A percentile compares a stretch with the other conserved stretches of the same genome.
Conservation (phyloP, 1,140 invertebrate species). For the Forficula auricularia region DNA sequence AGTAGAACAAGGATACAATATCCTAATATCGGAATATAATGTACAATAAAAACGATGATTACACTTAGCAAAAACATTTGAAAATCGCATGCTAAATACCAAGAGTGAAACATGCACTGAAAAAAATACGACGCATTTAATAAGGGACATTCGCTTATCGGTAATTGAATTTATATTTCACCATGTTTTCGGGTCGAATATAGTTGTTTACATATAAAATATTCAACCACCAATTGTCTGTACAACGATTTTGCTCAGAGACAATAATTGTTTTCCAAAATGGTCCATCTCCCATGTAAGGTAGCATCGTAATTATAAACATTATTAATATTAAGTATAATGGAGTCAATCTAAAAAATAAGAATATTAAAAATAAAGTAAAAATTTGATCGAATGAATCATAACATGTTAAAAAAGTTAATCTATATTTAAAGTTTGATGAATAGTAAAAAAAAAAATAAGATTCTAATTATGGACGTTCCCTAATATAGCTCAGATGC, state of each 20-base stretch:
- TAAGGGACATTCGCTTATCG: not conserved
- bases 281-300: constrained; percentile 25
- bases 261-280: constrained; percentile 20
- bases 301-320: constrained; percentile 22
- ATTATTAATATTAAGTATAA: constrained; percentile 24
- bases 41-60: constrained; percentile 32
- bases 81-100: constrained; percentile 47
- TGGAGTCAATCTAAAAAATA: constrained; percentile 27
- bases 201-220: constrained; percentile 35
- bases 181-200: constrained; percentile 23
- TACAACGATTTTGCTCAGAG: constrained; percentile 19
- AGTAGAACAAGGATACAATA: too few relatives aligned
- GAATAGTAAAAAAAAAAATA: too few relatives aligned
- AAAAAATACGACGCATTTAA: constrained; percentile 18
- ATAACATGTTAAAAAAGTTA: too few relatives aligned
- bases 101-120: constrained; percentile 42
- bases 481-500: too few relatives aligned
- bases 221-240: constrained; percentile 33
- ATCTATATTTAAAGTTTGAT: too few relatives aligned
- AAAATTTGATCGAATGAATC: too few relatives aligned
- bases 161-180: constrained; percentile 18
- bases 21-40: constrained; percentile 14
- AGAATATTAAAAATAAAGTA: too few relatives aligned
- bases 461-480: too few relatives aligned
- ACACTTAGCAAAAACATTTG: constrained; percentile 39